Percentiles rank a stretch among this genome's conserved stretches.
phyloP scores from a whole-genome alignment of 2,888 invertebrate genomes.

The Minunthozetes semirufus region DNA sequence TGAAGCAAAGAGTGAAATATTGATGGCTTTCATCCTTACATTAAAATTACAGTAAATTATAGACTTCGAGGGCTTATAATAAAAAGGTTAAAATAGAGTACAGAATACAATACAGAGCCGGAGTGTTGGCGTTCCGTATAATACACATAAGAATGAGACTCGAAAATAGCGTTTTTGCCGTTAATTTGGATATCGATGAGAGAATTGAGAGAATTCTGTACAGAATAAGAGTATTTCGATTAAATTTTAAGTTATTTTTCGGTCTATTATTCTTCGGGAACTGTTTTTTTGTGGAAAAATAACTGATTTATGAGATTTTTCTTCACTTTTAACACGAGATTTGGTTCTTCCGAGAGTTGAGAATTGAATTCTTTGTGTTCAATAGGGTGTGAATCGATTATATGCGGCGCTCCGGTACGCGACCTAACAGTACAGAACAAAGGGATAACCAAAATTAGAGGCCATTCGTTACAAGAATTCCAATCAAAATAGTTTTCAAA shows the following conservation, averaged over 20 bases:
- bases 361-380: conserved; percentile 26
- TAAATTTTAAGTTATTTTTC: conserved; percentile 11
- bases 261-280: background rate
- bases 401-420: conserved; percentile 85
- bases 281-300: conserved; percentile 1
- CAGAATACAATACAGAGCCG: too few species aligned
- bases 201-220: background rate
- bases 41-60: too few species aligned
- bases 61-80: too few species aligned
- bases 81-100: too few species aligned
- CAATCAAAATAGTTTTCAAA: background rate
- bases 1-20: too few species aligned
- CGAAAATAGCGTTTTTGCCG: background rate
- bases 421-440: conserved; percentile 76
- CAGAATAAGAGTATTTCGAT: conserved; percentile 1
- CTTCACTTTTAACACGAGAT: background rate
- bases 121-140: background rate
- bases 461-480: background rate
- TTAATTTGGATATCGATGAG: background rate
- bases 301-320: conserved; percentile 18
- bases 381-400: conserved; percentile 91
- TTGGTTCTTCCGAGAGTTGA: background rate
- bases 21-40: too few species aligned
- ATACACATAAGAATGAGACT: background rate
- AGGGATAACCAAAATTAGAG: conserved; percentile 41